Base-by-base conservation (phyloP, 1,140 invertebrate species). In the Aethina tumida region DNA sequence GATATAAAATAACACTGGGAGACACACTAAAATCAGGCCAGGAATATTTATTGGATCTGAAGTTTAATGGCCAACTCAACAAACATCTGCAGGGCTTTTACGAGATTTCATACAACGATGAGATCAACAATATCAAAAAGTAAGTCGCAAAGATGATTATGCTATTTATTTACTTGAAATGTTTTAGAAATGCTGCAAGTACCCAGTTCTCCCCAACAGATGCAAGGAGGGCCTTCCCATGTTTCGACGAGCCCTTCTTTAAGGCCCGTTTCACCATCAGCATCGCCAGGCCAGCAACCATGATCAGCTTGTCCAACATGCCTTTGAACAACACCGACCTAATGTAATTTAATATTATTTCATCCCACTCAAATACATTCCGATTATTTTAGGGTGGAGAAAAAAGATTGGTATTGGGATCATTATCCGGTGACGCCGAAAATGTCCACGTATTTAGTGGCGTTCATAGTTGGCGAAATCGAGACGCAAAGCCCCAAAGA, bases 401-500 rank as follows among this genome's bases (percentile, higher is more conserved):
- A 22, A 36, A 9, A 42, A 21, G 20, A 35, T 15, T 54, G 45
- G 45, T 33, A 39, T 5, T 83, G 81, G 75, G 85, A 91, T 57
- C 70, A 79, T 37, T 96, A 84, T 56, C 69, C 82, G 13, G 77
- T 78, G 47, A 85, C 85, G 0, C 73, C 91, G 3, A 80, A 81
- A 13, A 97, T 97, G 91, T 92, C 90, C 0, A 94, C 93, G 0
- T 97, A 97, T 57, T 63, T 97, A 14, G 81, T 97, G 1, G 91
- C 91, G 1, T 92, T 93, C 55, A 78, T 87, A 25, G 81, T 97
- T 1, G 83, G 83, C n/a, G 90, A 97, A 57, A 71, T 71, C 1
- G 64, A 70, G 35, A 64, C 70, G 27, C 78, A 78, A 7, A 95
- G 95, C 86, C 92, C 89, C 0, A 69, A 65, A 10, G 64, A 71